Evolutionary conservation across 2,113 vertebrate genomes (phyloP).

Genomic region (Tauraco erythrolophus): DNA sequence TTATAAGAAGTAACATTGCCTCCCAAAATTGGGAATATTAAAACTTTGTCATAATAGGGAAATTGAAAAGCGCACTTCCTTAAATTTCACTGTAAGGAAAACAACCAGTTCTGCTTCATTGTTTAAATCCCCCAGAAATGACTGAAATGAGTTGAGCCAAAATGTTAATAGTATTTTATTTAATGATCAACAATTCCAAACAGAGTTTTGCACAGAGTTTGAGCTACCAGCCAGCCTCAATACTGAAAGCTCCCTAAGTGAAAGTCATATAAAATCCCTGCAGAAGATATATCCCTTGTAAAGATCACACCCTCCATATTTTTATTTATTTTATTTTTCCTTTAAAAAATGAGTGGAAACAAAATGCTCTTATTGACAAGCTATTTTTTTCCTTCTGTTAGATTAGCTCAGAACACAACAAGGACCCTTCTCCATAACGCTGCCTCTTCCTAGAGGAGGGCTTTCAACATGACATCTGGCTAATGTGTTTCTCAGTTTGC

Average conservation of each 20-base stretch:
- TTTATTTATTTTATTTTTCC: background rate
- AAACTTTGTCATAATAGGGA: background rate
- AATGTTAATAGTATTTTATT: background rate
- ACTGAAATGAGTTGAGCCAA: background rate
- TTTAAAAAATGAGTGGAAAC: background rate
- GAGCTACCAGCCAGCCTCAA: background rate
- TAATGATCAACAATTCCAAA: background rate
- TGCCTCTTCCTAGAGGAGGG: background rate
- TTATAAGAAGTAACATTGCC: background rate
- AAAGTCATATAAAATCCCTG: background rate
- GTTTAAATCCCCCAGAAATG: background rate
- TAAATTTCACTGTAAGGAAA: background rate
- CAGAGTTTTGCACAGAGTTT: background rate
- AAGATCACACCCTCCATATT: fast-evolving
- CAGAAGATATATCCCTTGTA: background rate
- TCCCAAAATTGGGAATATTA: background rate
- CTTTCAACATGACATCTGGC: background rate
- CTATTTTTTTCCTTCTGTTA: background rate
- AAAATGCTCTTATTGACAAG: background rate
- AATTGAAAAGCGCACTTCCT: background rate
- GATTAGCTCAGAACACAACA: background rate
- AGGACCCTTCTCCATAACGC: fast-evolving
- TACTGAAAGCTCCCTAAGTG: fast-evolving
- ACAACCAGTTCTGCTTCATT: background rate
- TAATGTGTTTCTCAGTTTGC: conserved; percentile 11